A percentile compares a stretch with the other conserved stretches of the same genome.
Evolutionary conservation across 2,888 invertebrate species (phyloP).

Genomic region (Serripes groenlandicus): DNA sequence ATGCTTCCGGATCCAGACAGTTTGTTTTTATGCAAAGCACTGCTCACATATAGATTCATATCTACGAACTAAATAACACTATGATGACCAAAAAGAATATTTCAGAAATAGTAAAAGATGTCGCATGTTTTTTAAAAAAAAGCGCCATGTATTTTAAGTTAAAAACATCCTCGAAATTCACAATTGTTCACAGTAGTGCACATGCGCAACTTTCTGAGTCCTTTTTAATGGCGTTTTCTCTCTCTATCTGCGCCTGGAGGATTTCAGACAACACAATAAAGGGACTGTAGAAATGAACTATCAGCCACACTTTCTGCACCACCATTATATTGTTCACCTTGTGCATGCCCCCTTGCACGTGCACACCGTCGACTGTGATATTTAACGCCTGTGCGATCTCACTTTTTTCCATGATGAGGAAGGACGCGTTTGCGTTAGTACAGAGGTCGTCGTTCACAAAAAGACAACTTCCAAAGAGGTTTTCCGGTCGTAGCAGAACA

Average conservation of each 20-base stretch:
- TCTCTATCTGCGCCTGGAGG: neutral
- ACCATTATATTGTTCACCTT: conserved; percentile 4
- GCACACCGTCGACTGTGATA: neutral
- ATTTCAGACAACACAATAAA: neutral
- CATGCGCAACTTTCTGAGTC: conserved; percentile 4
- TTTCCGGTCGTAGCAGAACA: conserved; percentile 2
- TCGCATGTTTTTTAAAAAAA: too few relatives aligned
- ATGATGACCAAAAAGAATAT: too few relatives aligned
- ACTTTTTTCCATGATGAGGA: neutral
- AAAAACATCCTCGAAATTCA: too few relatives aligned
- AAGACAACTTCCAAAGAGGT: conserved; percentile 8
- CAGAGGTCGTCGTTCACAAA: conserved; percentile 4
- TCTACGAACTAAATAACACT: too few relatives aligned
- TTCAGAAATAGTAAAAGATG: too few relatives aligned
- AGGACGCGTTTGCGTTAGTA: neutral
- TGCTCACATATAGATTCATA: too few relatives aligned
- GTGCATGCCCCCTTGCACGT: neutral
- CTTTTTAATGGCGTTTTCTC: neutral
- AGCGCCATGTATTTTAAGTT: too few relatives aligned
- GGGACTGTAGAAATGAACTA: conserved; percentile 5
- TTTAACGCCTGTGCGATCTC: neutral
- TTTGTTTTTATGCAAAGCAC: too few relatives aligned
- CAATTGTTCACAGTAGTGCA: conserved; percentile 8
- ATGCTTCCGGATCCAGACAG: too few relatives aligned
- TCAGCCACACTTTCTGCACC: conserved; percentile 11